Percentiles rank a stretch among this genome's conserved stretches.
Conservation (phyloP, 2,888 invertebrate genomes). For the Drosophila meridiana region DNA sequence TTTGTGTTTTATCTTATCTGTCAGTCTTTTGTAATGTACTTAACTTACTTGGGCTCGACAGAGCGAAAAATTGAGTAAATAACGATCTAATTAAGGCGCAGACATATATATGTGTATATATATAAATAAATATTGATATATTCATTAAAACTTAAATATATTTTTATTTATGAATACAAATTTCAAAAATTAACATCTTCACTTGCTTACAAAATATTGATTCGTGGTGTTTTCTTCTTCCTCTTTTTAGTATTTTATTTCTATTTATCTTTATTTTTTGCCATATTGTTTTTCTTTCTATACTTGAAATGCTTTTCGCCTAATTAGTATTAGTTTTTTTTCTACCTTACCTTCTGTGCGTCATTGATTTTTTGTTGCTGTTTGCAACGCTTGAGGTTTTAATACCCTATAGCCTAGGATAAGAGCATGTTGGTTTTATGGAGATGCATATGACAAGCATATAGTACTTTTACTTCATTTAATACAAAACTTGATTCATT, state of each 20-base stretch:
- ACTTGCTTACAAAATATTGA: neutral
- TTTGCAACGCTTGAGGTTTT: constrained; percentile 11
- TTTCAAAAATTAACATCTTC: neutral
- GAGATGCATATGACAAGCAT: neutral
- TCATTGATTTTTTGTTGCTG: constrained; percentile 44
- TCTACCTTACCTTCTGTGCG: constrained; percentile 39
- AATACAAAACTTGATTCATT: neutral
- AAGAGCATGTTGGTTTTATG: constrained; percentile 8
- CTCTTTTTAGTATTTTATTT: neutral
- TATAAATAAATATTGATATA: neutral
- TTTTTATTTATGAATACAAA: neutral
- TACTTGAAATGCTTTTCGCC: constrained; percentile 40
- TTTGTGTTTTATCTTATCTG: constrained; percentile 24
- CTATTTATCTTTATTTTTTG: neutral
- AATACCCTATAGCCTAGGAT: constrained; percentile 9
- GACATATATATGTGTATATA: neutral
- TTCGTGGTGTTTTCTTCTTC: neutral
- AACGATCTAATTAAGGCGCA: neutral
- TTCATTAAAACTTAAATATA: neutral
- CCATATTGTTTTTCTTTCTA: constrained; percentile 15
- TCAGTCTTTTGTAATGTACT: constrained; percentile 10
- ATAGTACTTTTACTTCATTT: neutral
- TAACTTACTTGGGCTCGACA: neutral
- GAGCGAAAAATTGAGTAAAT: constrained; percentile 5
- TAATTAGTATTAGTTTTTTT: constrained; percentile 43